Evolutionary conservation across 2,113 vertebrate species (phyloP), one percentile per base, ranked within the genome.

Genomic region (Macheiramphus alcinus): DNA sequence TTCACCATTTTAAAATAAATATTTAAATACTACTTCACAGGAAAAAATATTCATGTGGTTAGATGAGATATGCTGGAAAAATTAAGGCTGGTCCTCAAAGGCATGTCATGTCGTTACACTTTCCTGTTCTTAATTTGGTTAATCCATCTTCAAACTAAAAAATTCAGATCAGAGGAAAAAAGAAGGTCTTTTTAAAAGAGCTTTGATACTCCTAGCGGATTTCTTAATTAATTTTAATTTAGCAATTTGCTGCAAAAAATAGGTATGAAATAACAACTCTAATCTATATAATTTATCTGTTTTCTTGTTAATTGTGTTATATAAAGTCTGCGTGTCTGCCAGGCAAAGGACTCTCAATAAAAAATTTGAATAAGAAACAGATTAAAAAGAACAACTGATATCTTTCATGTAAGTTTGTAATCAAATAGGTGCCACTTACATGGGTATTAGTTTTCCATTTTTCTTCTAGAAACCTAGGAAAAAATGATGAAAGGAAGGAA

Each of bases 1-100:
- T 94, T 94, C 86, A 84, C 70, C 61, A 59, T 91, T 93, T 97
- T 40, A 96, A 97, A 97, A 97, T 79, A 97, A 97, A 97, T 96
- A 96, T 98, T 97, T 97, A 91, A 97, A 86, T 93, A 63, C 65
- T 78, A 73, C 85, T 96, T 96, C 93, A 89, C 75, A 97, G 94
- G 78, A 75, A 95, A 86, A 97, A 97, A 97, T 96, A 93, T 96
- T 88, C 95, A 73, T 97, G 94, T 76, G 92, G 95, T 94, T 80
- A 96, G 53, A 88, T 70, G 96, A 95, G 97, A 97, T 95, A 91
- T 38, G 93, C 47, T 93, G 96, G 72, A 84, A 95, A 97, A 96
- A 93, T 78, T 52, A 95, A 90, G 94, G 90, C 47, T 90, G 75
- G 56, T 96, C 87, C 95, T 89, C 71, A 86, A 59, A 97, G 66